Evolutionary conservation across 2,888 invertebrate species (phyloP).

Genomic region (Candidula unifasciata): DNA sequence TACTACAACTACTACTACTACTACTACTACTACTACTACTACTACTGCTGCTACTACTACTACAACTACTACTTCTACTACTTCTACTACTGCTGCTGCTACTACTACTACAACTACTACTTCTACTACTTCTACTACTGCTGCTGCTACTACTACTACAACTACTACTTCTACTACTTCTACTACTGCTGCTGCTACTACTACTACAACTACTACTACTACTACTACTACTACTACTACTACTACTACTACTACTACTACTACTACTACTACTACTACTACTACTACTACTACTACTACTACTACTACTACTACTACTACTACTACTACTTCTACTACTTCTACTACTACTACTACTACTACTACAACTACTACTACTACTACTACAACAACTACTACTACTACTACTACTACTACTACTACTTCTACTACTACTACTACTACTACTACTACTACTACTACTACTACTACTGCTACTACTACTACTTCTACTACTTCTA

Average conservation of each 20-base stretch:
- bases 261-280: background rate
- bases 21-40: background rate
- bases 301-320: too few relatives aligned
- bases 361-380: too few relatives aligned
- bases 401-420: too few relatives aligned
- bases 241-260: background rate
- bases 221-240: background rate
- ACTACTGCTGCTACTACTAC: background rate
- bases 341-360: too few relatives aligned
- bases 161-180: background rate
- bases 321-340: too few relatives aligned
- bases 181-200: background rate
- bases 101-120: background rate
- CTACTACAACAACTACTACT: too few relatives aligned
- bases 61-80: background rate
- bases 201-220: background rate
- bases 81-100: background rate
- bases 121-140: background rate
- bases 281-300: too few relatives aligned
- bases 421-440: too few relatives aligned
- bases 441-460: too few relatives aligned
- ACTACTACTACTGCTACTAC: too few relatives aligned
- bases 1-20: background rate
- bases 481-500: too few relatives aligned
- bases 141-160: background rate